phyloP scores from a whole-genome alignment of 2,888 invertebrate species.

The Athalia cordata region DNA sequence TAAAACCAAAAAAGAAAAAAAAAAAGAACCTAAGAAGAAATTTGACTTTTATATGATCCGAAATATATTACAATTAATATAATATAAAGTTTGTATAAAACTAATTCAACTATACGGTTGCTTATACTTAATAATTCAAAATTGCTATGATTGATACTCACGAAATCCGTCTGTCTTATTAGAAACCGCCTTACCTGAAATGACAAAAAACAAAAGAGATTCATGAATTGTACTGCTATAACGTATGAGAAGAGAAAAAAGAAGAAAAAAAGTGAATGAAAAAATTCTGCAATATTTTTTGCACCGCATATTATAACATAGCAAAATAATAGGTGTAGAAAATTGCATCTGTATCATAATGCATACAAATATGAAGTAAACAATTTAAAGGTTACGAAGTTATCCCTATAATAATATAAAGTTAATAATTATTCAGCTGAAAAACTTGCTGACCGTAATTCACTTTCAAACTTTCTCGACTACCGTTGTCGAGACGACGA shows the following conservation, averaged over 20 bases:
- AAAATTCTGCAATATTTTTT: no score
- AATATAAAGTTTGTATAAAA: background rate
- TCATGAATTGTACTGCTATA: no score
- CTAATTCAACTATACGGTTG: background rate
- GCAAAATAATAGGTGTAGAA: no score
- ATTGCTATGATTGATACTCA: conserved; percentile 28
- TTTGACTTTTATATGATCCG: no score
- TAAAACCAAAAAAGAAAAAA: no score
- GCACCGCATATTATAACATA: no score
- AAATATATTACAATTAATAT: background rate
- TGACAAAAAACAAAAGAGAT: background rate
- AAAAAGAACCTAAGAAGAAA: no score
- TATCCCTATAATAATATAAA: background rate
- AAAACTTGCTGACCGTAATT: conserved; percentile 45
- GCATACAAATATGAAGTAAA: no score
- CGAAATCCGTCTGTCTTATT: conserved; percentile 37
- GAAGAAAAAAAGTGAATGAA: no score
- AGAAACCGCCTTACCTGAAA: conserved; percentile 45
- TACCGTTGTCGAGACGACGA: background rate
- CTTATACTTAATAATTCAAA: background rate
- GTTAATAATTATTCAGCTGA: background rate
- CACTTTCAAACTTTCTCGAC: conserved; percentile 48
- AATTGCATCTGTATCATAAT: no score
- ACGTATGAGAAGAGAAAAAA: no score
- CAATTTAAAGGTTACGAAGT: no score